Base-by-base conservation (phyloP, 30 jellyfish, hydroid and myxozoan species). In the Pseudorhiza aurosa region DNA sequence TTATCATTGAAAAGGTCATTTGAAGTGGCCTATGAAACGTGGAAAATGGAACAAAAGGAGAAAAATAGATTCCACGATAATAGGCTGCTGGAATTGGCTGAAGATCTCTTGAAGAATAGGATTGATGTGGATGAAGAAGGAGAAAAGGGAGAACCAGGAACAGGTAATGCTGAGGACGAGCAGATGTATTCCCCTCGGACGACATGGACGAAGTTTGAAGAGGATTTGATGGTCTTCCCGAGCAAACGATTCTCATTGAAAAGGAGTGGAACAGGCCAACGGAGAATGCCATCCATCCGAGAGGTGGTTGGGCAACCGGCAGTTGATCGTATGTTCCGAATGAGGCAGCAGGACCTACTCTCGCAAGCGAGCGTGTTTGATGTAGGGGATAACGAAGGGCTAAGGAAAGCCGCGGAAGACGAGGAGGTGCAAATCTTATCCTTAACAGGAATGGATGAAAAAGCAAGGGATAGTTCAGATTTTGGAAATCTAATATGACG, bases 1-100 rank as follows among this genome's bases (percentile, higher is more conserved):
- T 31, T 72, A 58, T 72, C 72, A 18, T 51, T 72, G 73, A 72
- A 72, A 18, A 47, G 85, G 31, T 49, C 85, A 28, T 72, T 72
- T 60, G 85, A 72, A 45, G 85, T 72, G 21, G 85, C 85, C 31
- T 72, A 72, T 32, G 85, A 72, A 30, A 63, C 85, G 1, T 72
- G 85, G 85, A 72, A 72, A 32, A 72, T 37, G 1, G 85, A 72
- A 35, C 85, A 72, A 43, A 72, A 72, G 65, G 33, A 56, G n/a
- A 72, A 27, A 58, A 40, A 14, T 29, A 72, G 32, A 35, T 72
- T 47, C 46, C 65, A 72, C 27, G 73, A 72, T n/a, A 56, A 72
- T 15, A 72, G 32, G 24, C 85, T 72, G n/a, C 28, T 72, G 19
- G 67, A 72, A 4, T 60, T 72, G 10, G 85, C 85, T 0, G 85